Evolutionary conservation across 2,888 invertebrate species (phyloP).

Genomic region (Nipponacmea schrenckii): DNA sequence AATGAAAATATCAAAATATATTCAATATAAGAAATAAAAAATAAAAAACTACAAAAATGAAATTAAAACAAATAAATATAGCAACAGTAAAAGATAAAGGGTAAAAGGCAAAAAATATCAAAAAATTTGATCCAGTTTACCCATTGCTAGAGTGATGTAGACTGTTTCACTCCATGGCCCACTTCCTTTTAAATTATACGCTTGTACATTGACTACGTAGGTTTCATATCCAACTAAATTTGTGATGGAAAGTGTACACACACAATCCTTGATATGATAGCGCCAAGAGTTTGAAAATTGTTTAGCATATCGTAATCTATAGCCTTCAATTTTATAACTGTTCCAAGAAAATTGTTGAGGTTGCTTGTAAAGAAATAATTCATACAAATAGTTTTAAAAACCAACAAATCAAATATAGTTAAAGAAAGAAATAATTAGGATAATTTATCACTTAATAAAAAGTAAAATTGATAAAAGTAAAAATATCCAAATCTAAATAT

Average conservation of each 20-base stretch:
- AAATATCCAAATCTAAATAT: not conserved
- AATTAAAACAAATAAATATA: too few relatives aligned
- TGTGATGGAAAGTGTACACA: conserved; percentile 14
- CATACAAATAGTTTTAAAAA: not conserved
- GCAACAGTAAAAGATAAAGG: too few relatives aligned
- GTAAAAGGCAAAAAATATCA: too few relatives aligned
- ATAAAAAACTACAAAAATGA: not conserved
- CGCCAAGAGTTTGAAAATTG: conserved; percentile 25
- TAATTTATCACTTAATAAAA: too few relatives aligned
- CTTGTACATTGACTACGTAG: conserved; percentile 91
- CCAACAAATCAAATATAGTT: not conserved
- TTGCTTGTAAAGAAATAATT: conserved; percentile 29
- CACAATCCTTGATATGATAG: conserved; percentile 21
- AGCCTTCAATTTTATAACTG: conserved; percentile 34
- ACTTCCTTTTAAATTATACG: conserved; percentile 93
- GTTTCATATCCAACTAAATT: conserved; percentile 36
- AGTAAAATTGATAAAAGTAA: too few relatives aligned
- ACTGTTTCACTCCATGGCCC: conserved; percentile 70
- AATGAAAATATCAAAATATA: not conserved
- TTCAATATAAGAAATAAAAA: too few relatives aligned
- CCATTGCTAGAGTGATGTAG: conserved; percentile 48
- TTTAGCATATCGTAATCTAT: conserved; percentile 35
- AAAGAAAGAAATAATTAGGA: not conserved
- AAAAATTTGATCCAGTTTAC: conserved; percentile 27
- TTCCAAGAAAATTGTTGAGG: conserved; percentile 39